Conservation (phyloP, 2,113 vertebrate species). For the Sarotherodon lohbergeri region DNA sequence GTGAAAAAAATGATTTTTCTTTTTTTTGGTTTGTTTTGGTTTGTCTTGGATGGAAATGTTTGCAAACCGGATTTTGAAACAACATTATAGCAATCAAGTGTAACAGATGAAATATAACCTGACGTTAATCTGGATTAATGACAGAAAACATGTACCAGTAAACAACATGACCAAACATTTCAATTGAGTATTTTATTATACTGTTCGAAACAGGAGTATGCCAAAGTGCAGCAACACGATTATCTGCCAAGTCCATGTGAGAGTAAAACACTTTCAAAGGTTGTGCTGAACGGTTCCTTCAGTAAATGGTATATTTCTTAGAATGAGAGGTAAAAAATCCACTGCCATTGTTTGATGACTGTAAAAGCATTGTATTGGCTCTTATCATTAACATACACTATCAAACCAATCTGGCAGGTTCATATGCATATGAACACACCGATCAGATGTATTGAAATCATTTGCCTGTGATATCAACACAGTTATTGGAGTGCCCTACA, state of each 20-base stretch:
- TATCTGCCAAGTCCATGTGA: not conserved
- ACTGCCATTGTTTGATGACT: not conserved
- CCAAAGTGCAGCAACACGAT: not conserved
- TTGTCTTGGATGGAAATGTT: not conserved
- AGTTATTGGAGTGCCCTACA: not conserved
- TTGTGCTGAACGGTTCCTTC: not conserved
- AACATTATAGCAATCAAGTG: fast-evolving
- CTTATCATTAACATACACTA: not conserved
- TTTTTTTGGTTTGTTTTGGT: not conserved
- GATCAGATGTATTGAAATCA: not conserved
- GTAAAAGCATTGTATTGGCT: not conserved
- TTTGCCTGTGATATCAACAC: not conserved
- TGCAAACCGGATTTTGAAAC: not conserved
- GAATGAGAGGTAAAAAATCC: not conserved
- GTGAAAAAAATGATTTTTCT: not conserved
- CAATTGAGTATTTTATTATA: not conserved
- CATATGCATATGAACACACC: not conserved
- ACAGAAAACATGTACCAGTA: too few relatives aligned
- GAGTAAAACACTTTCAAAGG: not conserved
- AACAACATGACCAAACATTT: too few relatives aligned
- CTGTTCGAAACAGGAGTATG: not conserved
- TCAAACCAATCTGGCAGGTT: not conserved
- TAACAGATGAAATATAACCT: not conserved
- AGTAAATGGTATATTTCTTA: not conserved
- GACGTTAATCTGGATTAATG: not conserved